A percentile compares a stretch with the other conserved stretches of the same genome.
Evolutionary conservation across 2,888 invertebrate species (phyloP).

Genomic region (Athetis lepigone): DNA sequence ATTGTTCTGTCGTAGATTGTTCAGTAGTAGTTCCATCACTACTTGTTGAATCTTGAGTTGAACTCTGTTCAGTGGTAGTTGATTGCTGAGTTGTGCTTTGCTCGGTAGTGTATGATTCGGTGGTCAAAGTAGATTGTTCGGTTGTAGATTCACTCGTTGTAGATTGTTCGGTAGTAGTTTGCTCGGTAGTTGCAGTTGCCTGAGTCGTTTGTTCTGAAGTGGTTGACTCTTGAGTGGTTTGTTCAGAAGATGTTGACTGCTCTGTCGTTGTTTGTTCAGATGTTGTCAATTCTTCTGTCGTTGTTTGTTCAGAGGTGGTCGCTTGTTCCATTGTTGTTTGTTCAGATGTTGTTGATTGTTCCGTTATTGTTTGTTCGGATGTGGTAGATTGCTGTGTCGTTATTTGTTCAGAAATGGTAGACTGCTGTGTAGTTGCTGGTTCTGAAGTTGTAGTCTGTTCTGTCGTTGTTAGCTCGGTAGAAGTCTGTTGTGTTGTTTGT

Average conservation of each 20-base stretch:
- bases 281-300: constrained; percentile 20
- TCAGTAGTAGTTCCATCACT: constrained; percentile 39
- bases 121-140: too few relatives aligned
- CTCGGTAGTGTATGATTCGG: too few relatives aligned
- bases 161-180: constrained; percentile 57
- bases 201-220: constrained; percentile 17
- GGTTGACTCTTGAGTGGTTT: constrained; percentile 26
- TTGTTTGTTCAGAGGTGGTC: constrained; percentile 7
- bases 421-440: background rate
- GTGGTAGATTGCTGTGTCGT: constrained; percentile 49
- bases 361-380: constrained; percentile 32
- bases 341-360: background rate
- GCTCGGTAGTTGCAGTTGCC: constrained; percentile 24
- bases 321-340: constrained; percentile 2
- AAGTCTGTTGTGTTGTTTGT: background rate
- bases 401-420: constrained; percentile 39
- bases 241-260: constrained; percentile 25
- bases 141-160: constrained; percentile 35
- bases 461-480: constrained; percentile 1
- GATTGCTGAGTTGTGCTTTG: constrained; percentile 54
- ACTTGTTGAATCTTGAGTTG: constrained; percentile 64
- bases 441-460: background rate
- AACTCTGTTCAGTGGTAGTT: constrained; percentile 61
- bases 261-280: constrained; percentile 27
- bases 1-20: constrained; percentile 57